phyloP scores from a whole-genome alignment of 1,140 invertebrate species.

The Luehdorfia chinensis region DNA sequence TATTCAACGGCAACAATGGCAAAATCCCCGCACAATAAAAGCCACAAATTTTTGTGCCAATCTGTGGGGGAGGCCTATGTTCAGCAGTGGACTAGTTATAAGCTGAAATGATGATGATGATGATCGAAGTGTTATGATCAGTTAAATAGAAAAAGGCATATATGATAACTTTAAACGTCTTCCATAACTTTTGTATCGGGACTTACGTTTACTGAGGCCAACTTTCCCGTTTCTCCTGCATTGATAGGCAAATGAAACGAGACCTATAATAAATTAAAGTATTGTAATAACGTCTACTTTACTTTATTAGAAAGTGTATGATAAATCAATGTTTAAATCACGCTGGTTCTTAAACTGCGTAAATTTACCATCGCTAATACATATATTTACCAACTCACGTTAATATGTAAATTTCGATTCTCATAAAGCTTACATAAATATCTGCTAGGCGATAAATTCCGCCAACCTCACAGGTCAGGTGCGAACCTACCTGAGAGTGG shows the following conservation, averaged over 20 bases:
- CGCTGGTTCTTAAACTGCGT: slow-evolving; percentile 20
- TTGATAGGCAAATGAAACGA: background rate
- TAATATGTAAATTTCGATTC: slow-evolving; percentile 42
- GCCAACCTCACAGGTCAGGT: slow-evolving; percentile 50
- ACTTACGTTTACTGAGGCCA: no score
- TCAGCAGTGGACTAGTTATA: no score
- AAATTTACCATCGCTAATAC: slow-evolving; percentile 31
- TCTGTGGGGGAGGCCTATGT: no score
- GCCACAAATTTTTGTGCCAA: no score
- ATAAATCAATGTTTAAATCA: slow-evolving; percentile 25
- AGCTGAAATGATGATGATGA: no score
- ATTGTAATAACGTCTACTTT: background rate
- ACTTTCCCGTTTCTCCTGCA: background rate
- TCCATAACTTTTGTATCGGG: no score
- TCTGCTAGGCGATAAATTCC: slow-evolving; percentile 49
- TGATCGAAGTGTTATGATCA: no score
- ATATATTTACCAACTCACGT: slow-evolving; percentile 40
- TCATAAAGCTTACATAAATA: slow-evolving; percentile 53
- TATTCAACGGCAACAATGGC: no score
- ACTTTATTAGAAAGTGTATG: slow-evolving; percentile 19
- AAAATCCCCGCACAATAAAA: no score
- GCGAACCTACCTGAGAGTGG: slow-evolving; percentile 34
- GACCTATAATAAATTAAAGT: background rate
- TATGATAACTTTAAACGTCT: no score
- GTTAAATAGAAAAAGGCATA: no score